Evolutionary conservation across 2,797 vertebrate genomes (phyloP).

Genomic region (Yasuhikotakia modesta): DNA sequence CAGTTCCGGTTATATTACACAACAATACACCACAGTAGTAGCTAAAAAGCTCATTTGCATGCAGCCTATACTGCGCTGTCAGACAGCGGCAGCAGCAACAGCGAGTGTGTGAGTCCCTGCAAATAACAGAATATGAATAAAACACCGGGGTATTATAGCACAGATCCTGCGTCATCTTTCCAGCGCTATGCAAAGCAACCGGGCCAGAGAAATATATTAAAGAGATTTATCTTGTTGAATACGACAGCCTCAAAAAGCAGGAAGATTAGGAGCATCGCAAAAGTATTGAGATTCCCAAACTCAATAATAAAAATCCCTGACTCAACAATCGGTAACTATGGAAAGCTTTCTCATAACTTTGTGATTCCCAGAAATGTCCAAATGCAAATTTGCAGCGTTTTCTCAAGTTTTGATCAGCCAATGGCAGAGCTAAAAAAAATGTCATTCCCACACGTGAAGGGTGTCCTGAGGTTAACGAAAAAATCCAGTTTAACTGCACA

Average conservation of each 20-base stretch:
- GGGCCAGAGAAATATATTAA: conserved; percentile 49
- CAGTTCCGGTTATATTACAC: conserved; percentile 15
- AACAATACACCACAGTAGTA: conserved; percentile 23
- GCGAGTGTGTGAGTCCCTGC: conserved; percentile 12
- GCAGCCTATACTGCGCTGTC: conserved; percentile 25
- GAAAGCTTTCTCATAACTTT: conserved; percentile 8
- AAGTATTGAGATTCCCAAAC: conserved; percentile 34
- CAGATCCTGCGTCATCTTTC: conserved; percentile 37
- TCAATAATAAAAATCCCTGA: conserved; percentile 34
- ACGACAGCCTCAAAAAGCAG: conserved; percentile 23
- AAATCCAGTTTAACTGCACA: conserved; percentile 55
- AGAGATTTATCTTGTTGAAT: conserved; percentile 51
- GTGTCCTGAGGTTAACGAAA: conserved; percentile 7
- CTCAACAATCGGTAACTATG: conserved; percentile 32
- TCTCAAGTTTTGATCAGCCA: neutral
- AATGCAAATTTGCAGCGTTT: neutral
- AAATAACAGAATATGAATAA: conserved; percentile 48
- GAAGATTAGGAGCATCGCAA: conserved; percentile 24
- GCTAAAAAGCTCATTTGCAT: conserved; percentile 46
- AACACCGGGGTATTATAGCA: conserved; percentile 39
- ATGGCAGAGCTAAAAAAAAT: conserved; percentile 3
- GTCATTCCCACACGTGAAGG: conserved; percentile 8
- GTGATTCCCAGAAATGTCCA: neutral
- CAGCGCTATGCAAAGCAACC: conserved; percentile 32
- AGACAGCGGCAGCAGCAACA: conserved; percentile 20